Conservation (phyloP, 2,888 invertebrate genomes). For the Stegophylla sp. region DNA sequence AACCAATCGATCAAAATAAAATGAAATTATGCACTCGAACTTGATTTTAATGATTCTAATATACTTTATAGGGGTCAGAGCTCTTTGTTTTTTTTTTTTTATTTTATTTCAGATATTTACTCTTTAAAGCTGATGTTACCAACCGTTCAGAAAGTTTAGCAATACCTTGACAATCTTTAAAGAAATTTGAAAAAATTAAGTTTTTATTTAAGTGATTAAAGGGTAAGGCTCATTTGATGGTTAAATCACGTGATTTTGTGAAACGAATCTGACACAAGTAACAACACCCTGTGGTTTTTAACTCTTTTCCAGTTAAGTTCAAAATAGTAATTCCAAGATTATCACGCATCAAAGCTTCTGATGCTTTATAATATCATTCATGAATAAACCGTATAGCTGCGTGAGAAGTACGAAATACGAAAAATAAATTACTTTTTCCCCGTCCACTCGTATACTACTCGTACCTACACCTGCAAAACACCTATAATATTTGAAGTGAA, state of each 20-base stretch:
- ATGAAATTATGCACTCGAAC: neutral
- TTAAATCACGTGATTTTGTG: neutral
- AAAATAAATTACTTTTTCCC: neutral
- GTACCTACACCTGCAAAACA: too few relatives aligned
- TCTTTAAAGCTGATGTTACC: neutral
- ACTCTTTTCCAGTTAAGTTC: conserved; percentile 12
- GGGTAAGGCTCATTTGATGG: neutral
- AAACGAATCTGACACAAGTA: conserved; percentile 10
- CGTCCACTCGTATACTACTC: neutral
- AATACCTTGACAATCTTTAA: neutral
- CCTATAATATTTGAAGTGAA: conserved; percentile 2
- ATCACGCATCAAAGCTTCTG: conserved; percentile 7
- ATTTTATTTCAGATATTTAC: conserved; percentile 13
- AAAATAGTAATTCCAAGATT: conserved; percentile 2
- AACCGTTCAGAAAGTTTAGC: neutral
- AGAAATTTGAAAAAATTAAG: neutral
- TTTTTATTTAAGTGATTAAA: neutral
- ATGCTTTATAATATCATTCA: conserved; percentile 17
- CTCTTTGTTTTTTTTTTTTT: neutral
- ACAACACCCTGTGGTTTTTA: neutral
- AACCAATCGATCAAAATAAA: neutral
- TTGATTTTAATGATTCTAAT: conserved; percentile 7
- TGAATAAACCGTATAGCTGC: neutral
- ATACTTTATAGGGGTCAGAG: neutral
- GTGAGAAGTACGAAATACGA: neutral